Percentiles rank a stretch among this genome's conserved stretches.
phyloP scores from a whole-genome alignment of 2,113 vertebrate genomes.

The Chloebia gouldiae region DNA sequence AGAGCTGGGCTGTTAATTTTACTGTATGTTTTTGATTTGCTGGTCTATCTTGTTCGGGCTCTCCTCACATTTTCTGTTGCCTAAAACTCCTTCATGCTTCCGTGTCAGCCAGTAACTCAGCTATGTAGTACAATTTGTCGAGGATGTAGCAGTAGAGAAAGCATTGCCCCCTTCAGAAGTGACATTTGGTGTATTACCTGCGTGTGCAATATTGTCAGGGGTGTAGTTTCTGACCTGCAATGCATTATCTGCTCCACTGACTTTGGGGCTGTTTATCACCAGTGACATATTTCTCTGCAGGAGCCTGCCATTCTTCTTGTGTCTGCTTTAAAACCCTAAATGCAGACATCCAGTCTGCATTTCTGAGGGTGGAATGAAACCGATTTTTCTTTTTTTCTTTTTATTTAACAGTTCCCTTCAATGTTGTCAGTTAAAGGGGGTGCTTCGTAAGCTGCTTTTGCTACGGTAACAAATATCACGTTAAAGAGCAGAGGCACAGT shows the following conservation, averaged over 20 bases:
- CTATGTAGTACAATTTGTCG: slow-evolving; percentile 51
- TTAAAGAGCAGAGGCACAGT: slow-evolving; percentile 35
- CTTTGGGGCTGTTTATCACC: slow-evolving; percentile 56
- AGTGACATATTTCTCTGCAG: slow-evolving; percentile 59
- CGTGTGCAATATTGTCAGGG: slow-evolving; percentile 38
- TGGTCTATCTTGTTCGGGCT: not conserved
- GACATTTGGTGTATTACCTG: slow-evolving; percentile 61
- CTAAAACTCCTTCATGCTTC: slow-evolving; percentile 32
- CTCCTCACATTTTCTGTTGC: not conserved
- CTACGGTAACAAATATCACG: not conserved
- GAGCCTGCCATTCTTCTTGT: slow-evolving; percentile 55
- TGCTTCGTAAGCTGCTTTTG: slow-evolving; percentile 29
- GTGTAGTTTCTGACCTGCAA: slow-evolving; percentile 65
- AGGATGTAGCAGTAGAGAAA: slow-evolving; percentile 43
- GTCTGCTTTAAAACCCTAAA: slow-evolving; percentile 33
- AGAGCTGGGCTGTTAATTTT: slow-evolving; percentile 1
- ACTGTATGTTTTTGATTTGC: not conserved
- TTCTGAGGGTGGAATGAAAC: slow-evolving; percentile 30
- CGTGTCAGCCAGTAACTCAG: slow-evolving; percentile 22
- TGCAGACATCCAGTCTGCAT: slow-evolving; percentile 17
- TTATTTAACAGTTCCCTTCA: not conserved
- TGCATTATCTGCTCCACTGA: slow-evolving; percentile 68
- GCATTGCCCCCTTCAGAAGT: slow-evolving; percentile 49
- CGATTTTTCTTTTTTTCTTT: not conserved
- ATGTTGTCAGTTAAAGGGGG: not conserved